Conservation (phyloP, 1,140 invertebrate genomes). For the Vollenhovia emeryi region DNA sequence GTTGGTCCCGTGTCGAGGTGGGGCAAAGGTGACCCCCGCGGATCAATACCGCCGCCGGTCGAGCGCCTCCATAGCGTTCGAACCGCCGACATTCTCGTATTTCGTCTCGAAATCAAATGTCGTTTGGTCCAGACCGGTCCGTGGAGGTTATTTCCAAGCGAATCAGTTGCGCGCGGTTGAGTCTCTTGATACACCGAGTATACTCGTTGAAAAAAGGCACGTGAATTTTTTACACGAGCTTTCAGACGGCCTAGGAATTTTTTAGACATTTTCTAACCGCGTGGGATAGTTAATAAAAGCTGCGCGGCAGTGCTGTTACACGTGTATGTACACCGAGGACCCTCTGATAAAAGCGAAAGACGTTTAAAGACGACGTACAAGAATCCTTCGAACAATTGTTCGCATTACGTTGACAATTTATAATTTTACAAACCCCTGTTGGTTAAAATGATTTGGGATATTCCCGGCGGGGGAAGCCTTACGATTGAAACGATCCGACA, state of each 20-base stretch:
- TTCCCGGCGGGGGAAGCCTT: background rate
- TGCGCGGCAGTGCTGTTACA: background rate
- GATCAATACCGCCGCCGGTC: constrained; percentile 84
- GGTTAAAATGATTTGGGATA: background rate
- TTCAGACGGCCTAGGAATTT: background rate
- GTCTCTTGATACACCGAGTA: background rate
- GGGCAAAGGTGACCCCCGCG: constrained; percentile 79
- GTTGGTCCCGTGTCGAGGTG: constrained; percentile 77
- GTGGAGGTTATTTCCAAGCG: constrained; percentile 8
- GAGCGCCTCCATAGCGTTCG: constrained; percentile 77
- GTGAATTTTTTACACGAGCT: constrained; percentile 17
- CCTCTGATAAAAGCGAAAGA: background rate
- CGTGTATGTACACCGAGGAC: background rate
- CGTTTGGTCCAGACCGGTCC: constrained; percentile 39
- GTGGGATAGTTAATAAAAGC: background rate
- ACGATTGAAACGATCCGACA: background rate
- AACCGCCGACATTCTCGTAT: constrained; percentile 58
- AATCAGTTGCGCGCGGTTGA: constrained; percentile 5
- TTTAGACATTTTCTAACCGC: background rate
- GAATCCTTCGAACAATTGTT: background rate
- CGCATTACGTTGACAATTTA: background rate
- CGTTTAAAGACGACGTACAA: too few relatives aligned
- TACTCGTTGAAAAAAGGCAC: background rate
- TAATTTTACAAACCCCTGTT: background rate
- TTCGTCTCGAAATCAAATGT: constrained; percentile 67